A percentile compares a stretch with the other conserved stretches of the same genome.
phyloP scores from a whole-genome alignment of 1,140 invertebrate species.

The Lamellibrachia luymesi region DNA sequence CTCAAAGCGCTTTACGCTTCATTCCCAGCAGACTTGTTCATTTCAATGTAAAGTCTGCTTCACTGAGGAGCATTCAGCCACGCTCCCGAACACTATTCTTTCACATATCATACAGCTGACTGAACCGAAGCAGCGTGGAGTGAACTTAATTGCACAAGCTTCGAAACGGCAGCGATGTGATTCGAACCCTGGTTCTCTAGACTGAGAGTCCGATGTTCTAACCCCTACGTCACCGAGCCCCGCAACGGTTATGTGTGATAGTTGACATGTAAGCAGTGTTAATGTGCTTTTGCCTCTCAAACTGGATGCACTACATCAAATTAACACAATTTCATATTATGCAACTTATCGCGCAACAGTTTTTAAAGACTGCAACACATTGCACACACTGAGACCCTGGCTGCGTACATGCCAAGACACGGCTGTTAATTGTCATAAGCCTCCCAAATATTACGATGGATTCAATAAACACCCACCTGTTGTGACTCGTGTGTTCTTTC shows the following conservation, averaged over 20 bases:
- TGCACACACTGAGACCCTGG: neutral
- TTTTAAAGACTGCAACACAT: neutral
- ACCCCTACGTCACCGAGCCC: too few species aligned
- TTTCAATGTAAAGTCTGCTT: neutral
- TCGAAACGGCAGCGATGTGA: too few species aligned
- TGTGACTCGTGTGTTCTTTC: neutral
- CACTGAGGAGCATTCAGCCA: neutral
- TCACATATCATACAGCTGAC: neutral
- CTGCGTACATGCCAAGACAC: neutral
- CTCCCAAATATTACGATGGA: neutral
- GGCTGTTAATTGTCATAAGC: neutral
- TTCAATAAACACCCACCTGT: neutral
- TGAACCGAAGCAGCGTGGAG: neutral
- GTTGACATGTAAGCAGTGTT: too few species aligned
- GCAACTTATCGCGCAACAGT: neutral
- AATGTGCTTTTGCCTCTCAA: too few species aligned
- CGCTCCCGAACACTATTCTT: neutral
- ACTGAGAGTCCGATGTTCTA: too few species aligned
- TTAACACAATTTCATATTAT: too few species aligned
- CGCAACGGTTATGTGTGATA: too few species aligned
- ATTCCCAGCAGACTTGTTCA: neutral
- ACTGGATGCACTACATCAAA: too few species aligned
- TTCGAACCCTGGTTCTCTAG: too few species aligned
- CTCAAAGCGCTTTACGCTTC: neutral
- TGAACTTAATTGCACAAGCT: too few species aligned